A percentile compares a stretch with the other conserved stretches of the same genome.
These are phyloP conservation scores for Siphlonurus alternatus DNA, from an alignment of 2,888 invertebrate species.

Conservation along the genomic window DNA sequence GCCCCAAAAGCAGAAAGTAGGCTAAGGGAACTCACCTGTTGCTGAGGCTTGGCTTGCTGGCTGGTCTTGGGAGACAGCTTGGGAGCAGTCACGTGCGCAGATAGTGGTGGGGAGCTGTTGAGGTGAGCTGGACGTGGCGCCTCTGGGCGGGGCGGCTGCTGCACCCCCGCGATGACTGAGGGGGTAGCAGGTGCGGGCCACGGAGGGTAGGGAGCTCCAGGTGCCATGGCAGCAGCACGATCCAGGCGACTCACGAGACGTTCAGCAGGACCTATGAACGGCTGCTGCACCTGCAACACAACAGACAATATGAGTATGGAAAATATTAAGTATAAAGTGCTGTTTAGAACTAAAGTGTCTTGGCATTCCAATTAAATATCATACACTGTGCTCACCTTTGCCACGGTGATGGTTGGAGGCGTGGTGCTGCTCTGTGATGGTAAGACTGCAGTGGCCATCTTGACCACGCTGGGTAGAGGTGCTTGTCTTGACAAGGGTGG, in stretches of 20 bases:
- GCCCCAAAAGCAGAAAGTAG: no score
- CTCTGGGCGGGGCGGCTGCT: no score
- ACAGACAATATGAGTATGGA: no score
- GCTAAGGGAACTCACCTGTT: background rate
- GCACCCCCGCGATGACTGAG: background rate
- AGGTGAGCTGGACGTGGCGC: background rate
- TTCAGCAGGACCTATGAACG: background rate
- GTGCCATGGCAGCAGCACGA: background rate
- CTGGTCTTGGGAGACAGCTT: background rate
- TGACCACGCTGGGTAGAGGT: background rate
- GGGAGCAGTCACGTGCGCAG: constrained; percentile 1
- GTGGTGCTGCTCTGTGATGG: background rate
- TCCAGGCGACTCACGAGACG: background rate
- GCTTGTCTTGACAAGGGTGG: background rate
- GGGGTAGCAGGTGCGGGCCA: background rate
- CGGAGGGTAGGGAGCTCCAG: background rate
- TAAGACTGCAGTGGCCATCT: background rate
- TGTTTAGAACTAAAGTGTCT: no score
- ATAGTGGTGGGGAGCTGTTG: background rate
- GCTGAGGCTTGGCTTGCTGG: no score
- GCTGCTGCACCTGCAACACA: background rate
- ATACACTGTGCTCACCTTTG: no score
- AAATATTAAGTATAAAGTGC: no score
- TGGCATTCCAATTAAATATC: no score
- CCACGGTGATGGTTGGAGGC: background rate